Conservation (phyloP, 1,140 invertebrate genomes). For the Pachyrhynchus sulphureomaculatus region DNA sequence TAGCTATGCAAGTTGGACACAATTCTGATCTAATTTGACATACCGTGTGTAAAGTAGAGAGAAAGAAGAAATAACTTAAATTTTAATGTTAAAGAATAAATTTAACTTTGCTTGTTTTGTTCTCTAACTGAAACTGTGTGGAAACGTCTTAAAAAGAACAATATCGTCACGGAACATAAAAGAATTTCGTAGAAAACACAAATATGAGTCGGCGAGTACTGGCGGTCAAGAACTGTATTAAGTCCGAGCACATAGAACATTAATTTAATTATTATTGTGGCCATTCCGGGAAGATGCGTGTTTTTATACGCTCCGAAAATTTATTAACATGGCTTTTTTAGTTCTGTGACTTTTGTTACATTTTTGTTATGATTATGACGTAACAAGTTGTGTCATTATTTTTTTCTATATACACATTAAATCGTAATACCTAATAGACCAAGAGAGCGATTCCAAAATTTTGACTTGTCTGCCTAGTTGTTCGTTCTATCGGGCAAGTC, state of each 20-base stretch:
- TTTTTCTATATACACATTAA: too few species aligned
- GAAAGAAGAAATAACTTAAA: too few species aligned
- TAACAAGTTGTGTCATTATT: neutral
- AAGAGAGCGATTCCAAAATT: too few species aligned
- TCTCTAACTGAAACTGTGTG: too few species aligned
- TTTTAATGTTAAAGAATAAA: too few species aligned
- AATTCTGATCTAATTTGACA: too few species aligned
- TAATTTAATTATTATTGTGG: slow-evolving; percentile 31
- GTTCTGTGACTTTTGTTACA: neutral
- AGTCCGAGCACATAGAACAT: slow-evolving; percentile 26
- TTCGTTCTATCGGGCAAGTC: too few species aligned
- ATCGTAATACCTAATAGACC: too few species aligned
- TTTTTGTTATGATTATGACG: neutral
- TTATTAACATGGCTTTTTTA: slow-evolving; percentile 15
- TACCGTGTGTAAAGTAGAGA: too few species aligned
- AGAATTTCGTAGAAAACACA: slow-evolving; percentile 30
- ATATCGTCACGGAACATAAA: slow-evolving; percentile 31
- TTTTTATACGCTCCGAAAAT: slow-evolving; percentile 18
- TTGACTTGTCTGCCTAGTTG: too few species aligned
- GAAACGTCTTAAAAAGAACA: slow-evolving; percentile 15
- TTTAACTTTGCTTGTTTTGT: too few species aligned
- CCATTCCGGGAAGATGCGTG: slow-evolving; percentile 21
- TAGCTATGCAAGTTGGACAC: too few species aligned
- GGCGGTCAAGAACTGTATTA: slow-evolving; percentile 25
- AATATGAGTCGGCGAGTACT: slow-evolving; percentile 23